A percentile compares a stretch with the other conserved stretches of the same genome.
These are phyloP conservation scores for Isotomurus palustris DNA, from an alignment of 2,888 invertebrate genomes.

Conservation along the genomic window DNA sequence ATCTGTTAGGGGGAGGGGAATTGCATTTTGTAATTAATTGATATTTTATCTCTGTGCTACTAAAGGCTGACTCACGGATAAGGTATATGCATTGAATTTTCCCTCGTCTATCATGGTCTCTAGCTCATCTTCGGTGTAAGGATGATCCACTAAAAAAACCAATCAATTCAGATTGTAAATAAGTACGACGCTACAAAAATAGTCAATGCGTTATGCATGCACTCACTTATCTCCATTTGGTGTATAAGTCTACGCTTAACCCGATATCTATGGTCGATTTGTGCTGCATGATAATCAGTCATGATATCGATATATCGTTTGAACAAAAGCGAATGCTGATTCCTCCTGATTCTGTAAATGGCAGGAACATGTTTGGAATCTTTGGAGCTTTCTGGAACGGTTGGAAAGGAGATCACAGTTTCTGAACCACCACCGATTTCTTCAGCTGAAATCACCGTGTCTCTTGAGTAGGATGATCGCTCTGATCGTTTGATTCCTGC, in stretches of 20 bases:
- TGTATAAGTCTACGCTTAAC: constrained; percentile 58
- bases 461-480: not conserved
- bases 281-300: constrained; percentile 58
- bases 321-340: constrained; percentile 56
- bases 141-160: constrained; percentile 48
- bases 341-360: constrained; percentile 48
- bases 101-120: constrained; percentile 5
- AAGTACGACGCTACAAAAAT: not conserved
- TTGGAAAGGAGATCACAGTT: not conserved
- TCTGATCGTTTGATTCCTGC: not conserved
- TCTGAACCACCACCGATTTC: not conserved
- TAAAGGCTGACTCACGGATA: constrained; percentile 14
- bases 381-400: constrained; percentile 12
- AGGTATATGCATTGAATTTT: constrained; percentile 3
- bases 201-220: not conserved
- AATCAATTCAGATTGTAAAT: constrained; percentile 25
- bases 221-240: constrained; percentile 58
- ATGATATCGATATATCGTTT: constrained; percentile 58
- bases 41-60: not conserved
- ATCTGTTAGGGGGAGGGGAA: constrained; percentile 17
- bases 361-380: constrained; percentile 37
- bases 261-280: constrained; percentile 57
- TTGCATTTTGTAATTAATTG: not conserved
- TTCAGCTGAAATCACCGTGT: not conserved
- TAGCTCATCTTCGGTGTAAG: not conserved